Percentiles rank a stretch among this genome's conserved stretches.
Conservation (phyloP, 2,888 invertebrate genomes). For the Drosophila demipolita region DNA sequence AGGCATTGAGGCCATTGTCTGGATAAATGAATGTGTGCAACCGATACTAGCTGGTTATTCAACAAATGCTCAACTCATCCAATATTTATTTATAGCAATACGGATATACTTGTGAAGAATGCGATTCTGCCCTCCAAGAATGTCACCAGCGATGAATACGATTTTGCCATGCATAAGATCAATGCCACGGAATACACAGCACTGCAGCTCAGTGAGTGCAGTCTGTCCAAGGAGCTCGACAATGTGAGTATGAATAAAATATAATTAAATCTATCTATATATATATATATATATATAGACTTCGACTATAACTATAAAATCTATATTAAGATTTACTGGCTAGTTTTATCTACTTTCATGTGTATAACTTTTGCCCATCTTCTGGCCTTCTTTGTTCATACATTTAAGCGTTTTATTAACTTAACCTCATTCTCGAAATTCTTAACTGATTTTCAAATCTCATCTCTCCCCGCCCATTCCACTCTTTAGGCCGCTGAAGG, state of each 20-base stretch:
- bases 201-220: slow-evolving; percentile 88
- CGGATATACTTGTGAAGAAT: slow-evolving; percentile 84
- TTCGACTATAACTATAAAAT: no score
- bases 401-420: not conserved
- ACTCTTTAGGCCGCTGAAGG: slow-evolving; percentile 94
- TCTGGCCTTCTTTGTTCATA: not conserved
- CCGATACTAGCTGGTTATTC: slow-evolving; percentile 38
- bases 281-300: no score
- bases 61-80: slow-evolving; percentile 10
- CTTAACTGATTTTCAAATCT: not conserved
- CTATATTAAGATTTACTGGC: no score
- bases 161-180: slow-evolving; percentile 84
- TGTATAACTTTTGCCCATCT: not conserved
- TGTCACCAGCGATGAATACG: slow-evolving; percentile 87
- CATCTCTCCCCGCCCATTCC: not conserved
- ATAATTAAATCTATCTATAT: no score
- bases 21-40: slow-evolving; percentile 19
- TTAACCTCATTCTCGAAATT: not conserved
- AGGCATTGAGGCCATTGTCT: slow-evolving; percentile 26
- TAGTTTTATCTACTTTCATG: not conserved
- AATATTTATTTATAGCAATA: slow-evolving; percentile 85
- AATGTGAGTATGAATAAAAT: slow-evolving; percentile 86
- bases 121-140: slow-evolving; percentile 83
- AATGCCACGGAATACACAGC: slow-evolving; percentile 80
- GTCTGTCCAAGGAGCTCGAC: slow-evolving; percentile 90